Conservation (phyloP, 1,140 invertebrate species). For the Ceratina calcarata region DNA sequence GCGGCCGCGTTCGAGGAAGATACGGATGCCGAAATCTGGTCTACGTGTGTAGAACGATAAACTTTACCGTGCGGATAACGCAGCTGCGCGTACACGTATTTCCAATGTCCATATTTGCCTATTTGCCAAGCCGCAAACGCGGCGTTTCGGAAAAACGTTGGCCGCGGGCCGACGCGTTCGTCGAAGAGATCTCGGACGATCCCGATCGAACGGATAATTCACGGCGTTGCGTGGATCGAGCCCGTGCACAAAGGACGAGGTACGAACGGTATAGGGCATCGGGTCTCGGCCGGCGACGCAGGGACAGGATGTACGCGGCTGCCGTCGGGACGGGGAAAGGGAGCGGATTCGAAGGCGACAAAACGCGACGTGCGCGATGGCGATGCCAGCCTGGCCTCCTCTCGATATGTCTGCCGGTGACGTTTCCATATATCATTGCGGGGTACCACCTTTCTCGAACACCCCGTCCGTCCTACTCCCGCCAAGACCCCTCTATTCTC, state of each 20-base stretch:
- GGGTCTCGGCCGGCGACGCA: too few relatives aligned
- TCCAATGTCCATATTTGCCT: slow-evolving; percentile 13
- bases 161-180: slow-evolving; percentile 51
- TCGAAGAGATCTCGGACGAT: slow-evolving; percentile 37
- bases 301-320: slow-evolving; percentile 26
- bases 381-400: slow-evolving; percentile 66
- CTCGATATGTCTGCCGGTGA: slow-evolving; percentile 78
- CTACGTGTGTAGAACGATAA: too few relatives aligned
- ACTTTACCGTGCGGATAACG: not conserved
- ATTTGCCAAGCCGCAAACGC: slow-evolving; percentile 62
- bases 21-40: too few relatives aligned
- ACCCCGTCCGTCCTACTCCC: slow-evolving; percentile 55
- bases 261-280: too few relatives aligned
- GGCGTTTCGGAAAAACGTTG: slow-evolving; percentile 63
- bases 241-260: too few relatives aligned
- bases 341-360: slow-evolving; percentile 70
- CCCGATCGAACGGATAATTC: not conserved
- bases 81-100: slow-evolving; percentile 54
- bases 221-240: not conserved
- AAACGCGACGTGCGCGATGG: slow-evolving; percentile 65
- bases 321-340: slow-evolving; percentile 57
- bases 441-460: slow-evolving; percentile 64
- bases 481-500: slow-evolving; percentile 40
- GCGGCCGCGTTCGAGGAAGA: too few relatives aligned
- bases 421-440: slow-evolving; percentile 78